Conservation (phyloP, 2,888 invertebrate genomes). For the Aromia moschata region DNA sequence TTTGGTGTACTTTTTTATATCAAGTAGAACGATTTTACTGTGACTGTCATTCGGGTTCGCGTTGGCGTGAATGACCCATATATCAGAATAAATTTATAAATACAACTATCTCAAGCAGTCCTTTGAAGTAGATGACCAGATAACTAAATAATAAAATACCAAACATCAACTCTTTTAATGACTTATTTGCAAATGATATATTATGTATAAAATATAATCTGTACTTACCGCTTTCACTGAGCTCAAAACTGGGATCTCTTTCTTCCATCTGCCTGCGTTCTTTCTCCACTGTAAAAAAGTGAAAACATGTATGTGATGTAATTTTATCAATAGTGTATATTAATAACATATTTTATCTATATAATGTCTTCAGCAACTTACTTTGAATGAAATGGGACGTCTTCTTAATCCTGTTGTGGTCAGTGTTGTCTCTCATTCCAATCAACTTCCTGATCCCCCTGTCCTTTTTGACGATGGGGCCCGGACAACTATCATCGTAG, state of each 20-base stretch:
- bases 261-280: slow-evolving; percentile 59
- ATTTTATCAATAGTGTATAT: no score
- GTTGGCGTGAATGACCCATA: no score
- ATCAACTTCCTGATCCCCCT: slow-evolving; percentile 57
- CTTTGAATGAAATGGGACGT: slow-evolving; percentile 62
- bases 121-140: no score
- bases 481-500: slow-evolving; percentile 62
- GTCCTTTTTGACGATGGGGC: slow-evolving; percentile 60
- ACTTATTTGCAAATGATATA: background rate
- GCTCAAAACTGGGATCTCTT: slow-evolving; percentile 54
- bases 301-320: no score
- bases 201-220: slow-evolving; percentile 1
- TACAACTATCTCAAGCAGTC: no score
- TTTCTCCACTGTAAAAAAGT: slow-evolving; percentile 59
- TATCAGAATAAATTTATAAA: no score
- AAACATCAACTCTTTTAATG: background rate
- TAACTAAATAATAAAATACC: no score
- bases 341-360: no score
- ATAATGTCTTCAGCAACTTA: slow-evolving; percentile 54
- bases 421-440: slow-evolving; percentile 57
- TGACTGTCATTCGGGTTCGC: no score
- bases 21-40: no score
- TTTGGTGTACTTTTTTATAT: no score
- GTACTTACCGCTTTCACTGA: slow-evolving; percentile 55
- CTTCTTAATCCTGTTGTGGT: slow-evolving; percentile 60